These are phyloP conservation scores for Bombyx mori DNA, from an alignment of 1,140 invertebrate species.

Conservation along the genomic window ASM3026992v2 NC_085113.1:4948001-4948500, in stretches of 20 bases:
- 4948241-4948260: too few relatives aligned
- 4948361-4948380: too few relatives aligned
- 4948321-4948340: too few relatives aligned
- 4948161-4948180: slow-evolving; percentile 41
- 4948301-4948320: too few relatives aligned
- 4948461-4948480: slow-evolving; percentile 65
- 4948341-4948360: too few relatives aligned
- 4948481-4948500: slow-evolving; percentile 67
- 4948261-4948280: too few relatives aligned
- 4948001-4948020: slow-evolving; percentile 35
- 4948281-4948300: too few relatives aligned
- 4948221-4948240: too few relatives aligned
- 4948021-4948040: slow-evolving; percentile 31
- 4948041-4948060: slow-evolving; percentile 43
- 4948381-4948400: too few relatives aligned
- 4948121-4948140: slow-evolving; percentile 21
- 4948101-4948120: slow-evolving; percentile 15
- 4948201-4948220: too few relatives aligned
- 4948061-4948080: slow-evolving; percentile 44
- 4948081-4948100: slow-evolving; percentile 28
- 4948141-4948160: slow-evolving; percentile 35
- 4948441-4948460: slow-evolving; percentile 69
- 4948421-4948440: slow-evolving; percentile 65
- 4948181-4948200: slow-evolving; percentile 18
- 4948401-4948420: slow-evolving; percentile 45